Evolutionary conservation across 2,797 vertebrate species (phyloP), one percentile per base, ranked within the genome.

Genomic region (Sebastiscus albofasciatus): DNA sequence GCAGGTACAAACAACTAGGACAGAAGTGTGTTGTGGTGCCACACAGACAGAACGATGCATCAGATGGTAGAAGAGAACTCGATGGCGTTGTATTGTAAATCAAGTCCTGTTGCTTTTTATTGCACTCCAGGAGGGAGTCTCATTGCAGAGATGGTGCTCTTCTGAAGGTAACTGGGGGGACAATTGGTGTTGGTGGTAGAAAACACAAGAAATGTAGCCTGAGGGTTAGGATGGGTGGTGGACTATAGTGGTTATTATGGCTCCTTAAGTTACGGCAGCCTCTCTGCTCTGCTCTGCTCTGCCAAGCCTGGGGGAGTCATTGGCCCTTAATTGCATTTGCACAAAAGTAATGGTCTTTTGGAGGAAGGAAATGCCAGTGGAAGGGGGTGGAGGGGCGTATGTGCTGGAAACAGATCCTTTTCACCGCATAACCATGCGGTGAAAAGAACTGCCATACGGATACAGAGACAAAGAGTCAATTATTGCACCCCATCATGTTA

Each of bases 321-420:
- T 90, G 77, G 66, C 29, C 42, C 87, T 91, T 94, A 94, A 95
- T 93, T 93, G 92, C 92, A 94, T 93, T 95, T 94, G 87, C 90
- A 93, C 90, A 91, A 82, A 93, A 89, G 85, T 90, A 90, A 93
- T 91, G 90, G 81, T 72, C 74, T 90, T 93, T 83, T 79, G 75
- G 54, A 81, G 56, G 79, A 82, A 68, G 76, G 59, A 87, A 92
- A 81, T 77, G 76, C 77, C 74, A 84, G 82, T 36, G 69, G 36
- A 14, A 39, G 36, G 36, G 80, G 83, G 83, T 81, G 73, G 74
- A 39, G 78, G 54, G 49, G 60, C 0, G 6, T 55, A 72, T 70
- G 81, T 52, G 62, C 65, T 71, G 31, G 68, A 86, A 84, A 80
- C 31, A 4, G 73, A 80, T 79, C 67, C 67, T 85, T 85, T 71